Base-by-base conservation (phyloP, 2,888 invertebrate species). In the Heteromurus nitidus region DNA sequence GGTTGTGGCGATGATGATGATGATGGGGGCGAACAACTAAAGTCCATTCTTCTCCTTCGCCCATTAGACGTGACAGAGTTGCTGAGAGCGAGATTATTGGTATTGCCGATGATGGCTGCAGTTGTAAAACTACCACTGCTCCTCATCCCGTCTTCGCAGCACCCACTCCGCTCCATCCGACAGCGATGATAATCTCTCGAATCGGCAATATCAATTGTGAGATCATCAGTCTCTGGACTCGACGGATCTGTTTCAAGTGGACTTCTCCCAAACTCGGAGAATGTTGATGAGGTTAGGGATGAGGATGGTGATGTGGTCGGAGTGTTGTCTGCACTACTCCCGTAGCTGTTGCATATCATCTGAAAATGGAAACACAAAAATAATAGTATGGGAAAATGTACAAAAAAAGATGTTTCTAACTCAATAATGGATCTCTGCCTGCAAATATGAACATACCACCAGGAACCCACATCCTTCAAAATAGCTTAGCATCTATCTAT, bases 271-370 rank as follows among this genome's bases (percentile, higher is more conserved):
- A 67, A 58, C 58, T 70, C 69, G 18, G 69, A 77, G 44, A 50
- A 77, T n/a, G n/a, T n/a, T n/a, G n/a, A n/a, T 1, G 68, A 47
- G 18, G 55, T 75, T 22, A 58, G 67, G 42, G 76, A 36, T 31
- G 77, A 69, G 42, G 60, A 64, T 50, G 77, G 44, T 31, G 69
- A 11, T 20, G 68, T n/a, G n/a, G 68, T 47, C 3, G 68, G 69
- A 31, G 50, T 30, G 22, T 24, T 30, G 11, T 24, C 42, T 11
- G 18, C 20, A 20, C 36, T 55, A 20, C 67, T 75, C 42, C 67
- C 62, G 53, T 77, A 77, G 64, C 69, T 77, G 77, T 70, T 77
- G 77, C 77, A 77, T 77, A 77, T 77, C 70, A 77, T 77, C 77
- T 77, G n/a, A 22, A 11, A n/a, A 36, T 13, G 30, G 26, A 36